These are phyloP conservation scores for Lepilemur ruficaudatus DNA, from an alignment of 2,797 vertebrate species.

Conservation along the genomic window DNA sequence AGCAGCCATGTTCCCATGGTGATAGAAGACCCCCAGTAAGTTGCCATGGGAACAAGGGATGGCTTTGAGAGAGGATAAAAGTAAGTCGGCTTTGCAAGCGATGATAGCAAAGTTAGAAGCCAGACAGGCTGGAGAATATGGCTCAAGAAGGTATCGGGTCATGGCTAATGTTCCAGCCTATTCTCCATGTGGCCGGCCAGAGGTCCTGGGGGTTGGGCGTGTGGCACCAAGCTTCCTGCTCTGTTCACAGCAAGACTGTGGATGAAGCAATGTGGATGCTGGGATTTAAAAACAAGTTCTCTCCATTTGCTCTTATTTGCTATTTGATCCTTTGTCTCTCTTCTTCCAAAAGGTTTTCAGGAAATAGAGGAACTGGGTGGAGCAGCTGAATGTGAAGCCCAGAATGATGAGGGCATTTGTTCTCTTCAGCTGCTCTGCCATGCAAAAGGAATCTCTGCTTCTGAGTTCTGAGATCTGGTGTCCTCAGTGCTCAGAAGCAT, in stretches of 20 bases:
- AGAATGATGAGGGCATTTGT: background rate
- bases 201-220: background rate
- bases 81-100: slow-evolving; percentile 38
- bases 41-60: slow-evolving; percentile 82
- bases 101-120: slow-evolving; percentile 63
- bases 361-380: background rate
- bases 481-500: background rate
- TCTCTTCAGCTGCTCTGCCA: background rate
- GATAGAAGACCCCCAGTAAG: slow-evolving; percentile 65
- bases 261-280: background rate
- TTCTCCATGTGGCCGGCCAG: background rate
- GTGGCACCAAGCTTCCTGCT: background rate
- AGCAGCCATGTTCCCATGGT: slow-evolving; percentile 69
- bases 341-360: background rate
- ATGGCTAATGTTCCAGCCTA: background rate
- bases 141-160: slow-evolving; percentile 44
- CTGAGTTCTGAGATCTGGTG: background rate
- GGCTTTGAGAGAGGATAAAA: slow-evolving; percentile 70
- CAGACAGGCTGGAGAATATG: slow-evolving; percentile 24
- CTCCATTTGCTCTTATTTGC: slow-evolving; percentile 2
- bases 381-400: background rate
- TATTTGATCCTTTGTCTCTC: slow-evolving; percentile 38
- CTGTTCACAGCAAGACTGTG: background rate
- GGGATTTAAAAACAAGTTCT: slow-evolving; percentile 20
- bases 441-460: background rate